These are phyloP conservation scores for Sialis lutaria DNA, from an alignment of 2,888 invertebrate genomes.

Conservation along the genomic window DNA sequence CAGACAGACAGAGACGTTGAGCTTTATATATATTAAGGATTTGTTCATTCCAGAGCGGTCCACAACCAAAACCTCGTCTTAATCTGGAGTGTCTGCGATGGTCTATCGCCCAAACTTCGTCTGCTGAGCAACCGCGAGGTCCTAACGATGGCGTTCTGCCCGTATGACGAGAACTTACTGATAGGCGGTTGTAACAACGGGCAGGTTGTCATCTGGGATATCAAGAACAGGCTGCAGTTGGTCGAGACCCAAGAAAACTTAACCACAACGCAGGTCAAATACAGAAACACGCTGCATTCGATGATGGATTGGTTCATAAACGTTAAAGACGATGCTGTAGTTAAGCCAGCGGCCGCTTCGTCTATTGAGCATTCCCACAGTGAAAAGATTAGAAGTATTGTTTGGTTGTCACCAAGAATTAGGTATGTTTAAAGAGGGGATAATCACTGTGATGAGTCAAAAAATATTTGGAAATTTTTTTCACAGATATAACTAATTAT, in stretches of 20 bases:
- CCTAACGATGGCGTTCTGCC: slow-evolving; percentile 45
- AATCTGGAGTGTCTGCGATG: slow-evolving; percentile 59
- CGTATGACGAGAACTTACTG: slow-evolving; percentile 46
- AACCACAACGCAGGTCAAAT: slow-evolving; percentile 42
- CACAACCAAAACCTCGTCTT: slow-evolving; percentile 47
- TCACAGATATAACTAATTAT: too few relatives aligned
- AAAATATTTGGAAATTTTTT: too few relatives aligned
- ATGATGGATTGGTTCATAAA: slow-evolving; percentile 54
- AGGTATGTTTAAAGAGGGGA: too few relatives aligned
- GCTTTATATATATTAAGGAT: too few relatives aligned
- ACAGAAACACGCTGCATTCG: slow-evolving; percentile 38
- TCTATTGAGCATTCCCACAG: slow-evolving; percentile 42
- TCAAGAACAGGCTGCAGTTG: slow-evolving; percentile 40
- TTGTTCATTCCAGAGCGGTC: slow-evolving; percentile 22
- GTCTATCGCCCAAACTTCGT: slow-evolving; percentile 47
- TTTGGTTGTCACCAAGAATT: slow-evolving; percentile 48
- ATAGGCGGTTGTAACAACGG: slow-evolving; percentile 58
- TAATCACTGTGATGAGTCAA: too few relatives aligned
- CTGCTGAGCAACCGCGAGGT: slow-evolving; percentile 51
- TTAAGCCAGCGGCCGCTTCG: slow-evolving; percentile 42
- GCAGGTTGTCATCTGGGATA: slow-evolving; percentile 53
- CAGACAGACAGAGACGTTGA: too few relatives aligned
- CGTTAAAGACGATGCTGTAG: slow-evolving; percentile 34
- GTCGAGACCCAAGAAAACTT: slow-evolving; percentile 41
- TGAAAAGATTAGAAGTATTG: slow-evolving; percentile 41